Base-by-base conservation (phyloP, 2,113 vertebrate genomes). In the Tonatia bakeri region DNA sequence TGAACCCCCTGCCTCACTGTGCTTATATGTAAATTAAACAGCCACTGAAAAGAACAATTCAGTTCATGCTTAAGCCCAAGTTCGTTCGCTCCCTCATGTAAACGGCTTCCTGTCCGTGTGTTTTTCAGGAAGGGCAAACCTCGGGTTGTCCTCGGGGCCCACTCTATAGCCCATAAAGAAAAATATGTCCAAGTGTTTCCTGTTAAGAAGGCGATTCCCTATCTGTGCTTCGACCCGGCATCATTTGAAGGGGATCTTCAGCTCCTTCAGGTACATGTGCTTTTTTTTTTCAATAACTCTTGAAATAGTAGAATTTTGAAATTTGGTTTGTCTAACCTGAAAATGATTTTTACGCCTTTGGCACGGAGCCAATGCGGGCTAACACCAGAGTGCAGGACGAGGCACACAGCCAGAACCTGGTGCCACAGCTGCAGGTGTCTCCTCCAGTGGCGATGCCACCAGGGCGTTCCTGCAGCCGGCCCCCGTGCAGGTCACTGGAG, bases 211-310 rank as follows among this genome's bases (percentile, higher is more conserved):
- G 0, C 0, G 0, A 47, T 97, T 95, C 7, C 0, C 54, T 3
- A 97, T 28, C 95, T 94, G 1, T 28, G 15, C 70, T 98, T 94
- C 12, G 0, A 11, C 10, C 0, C 0, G 0, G 0, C 0, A 0
- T 1, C 0, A 19, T 45, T 6, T 0, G 91, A 98, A 97, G 91
- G 97, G 0, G 98, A 98, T 92, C 81, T 98, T 83, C 98, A 97
- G 98, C 96, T 98, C 50, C 56, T 98, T 45, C 77, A 98, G 98
- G 97, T 98, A 98, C 38, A 54, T 19, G 90, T 10, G 47, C 56
- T n/a, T n/a, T 43, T 59, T 24, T 26, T 75, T 56, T 33, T 59
- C 1, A 5, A 52, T 45, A 72, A 45, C 26, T 59, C 72, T 54
- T 64, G 31, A 93, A 91, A 75, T 9, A 31, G 69, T 33, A 7